phyloP scores from a whole-genome alignment of 2,888 invertebrate species.

The Stratiomys singularior region DNA sequence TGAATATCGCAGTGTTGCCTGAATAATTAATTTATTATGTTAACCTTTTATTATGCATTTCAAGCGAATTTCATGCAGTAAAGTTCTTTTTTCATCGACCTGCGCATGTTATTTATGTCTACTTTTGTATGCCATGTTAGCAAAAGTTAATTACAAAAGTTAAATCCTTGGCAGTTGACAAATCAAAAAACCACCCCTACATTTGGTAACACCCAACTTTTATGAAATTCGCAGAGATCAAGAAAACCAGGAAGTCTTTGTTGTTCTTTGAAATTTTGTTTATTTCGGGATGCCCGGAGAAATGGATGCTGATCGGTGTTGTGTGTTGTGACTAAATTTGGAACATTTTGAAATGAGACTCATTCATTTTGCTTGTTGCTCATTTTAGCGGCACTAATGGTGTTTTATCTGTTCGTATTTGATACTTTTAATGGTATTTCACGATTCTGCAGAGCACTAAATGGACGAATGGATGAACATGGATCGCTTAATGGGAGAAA shows the following conservation, averaged over 20 bases:
- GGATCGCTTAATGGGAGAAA: neutral
- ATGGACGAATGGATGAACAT: neutral
- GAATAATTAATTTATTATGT: too few species aligned
- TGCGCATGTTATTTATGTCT: too few species aligned
- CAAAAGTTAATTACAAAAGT: too few species aligned
- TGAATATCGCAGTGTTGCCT: too few species aligned
- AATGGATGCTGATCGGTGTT: conserved; percentile 26
- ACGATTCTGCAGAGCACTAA: neutral
- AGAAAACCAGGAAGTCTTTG: conserved; percentile 42
- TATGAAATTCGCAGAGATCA: neutral
- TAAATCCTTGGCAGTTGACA: too few species aligned
- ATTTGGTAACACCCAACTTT: neutral
- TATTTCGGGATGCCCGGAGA: conserved; percentile 31
- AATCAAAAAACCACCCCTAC: too few species aligned
- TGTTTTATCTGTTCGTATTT: conserved; percentile 16
- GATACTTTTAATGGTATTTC: neutral
- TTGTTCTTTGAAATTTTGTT: conserved; percentile 43
- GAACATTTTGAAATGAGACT: conserved; percentile 37
- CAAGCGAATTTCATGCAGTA: too few species aligned
- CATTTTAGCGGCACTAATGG: conserved; percentile 27
- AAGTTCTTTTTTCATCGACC: too few species aligned
- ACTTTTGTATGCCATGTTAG: too few species aligned
- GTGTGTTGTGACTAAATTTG: conserved; percentile 44
- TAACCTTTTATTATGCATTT: too few species aligned
- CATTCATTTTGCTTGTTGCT: conserved; percentile 33